phyloP scores from a whole-genome alignment of 2,888 invertebrate species.

The Noctua fimbriata region DNA sequence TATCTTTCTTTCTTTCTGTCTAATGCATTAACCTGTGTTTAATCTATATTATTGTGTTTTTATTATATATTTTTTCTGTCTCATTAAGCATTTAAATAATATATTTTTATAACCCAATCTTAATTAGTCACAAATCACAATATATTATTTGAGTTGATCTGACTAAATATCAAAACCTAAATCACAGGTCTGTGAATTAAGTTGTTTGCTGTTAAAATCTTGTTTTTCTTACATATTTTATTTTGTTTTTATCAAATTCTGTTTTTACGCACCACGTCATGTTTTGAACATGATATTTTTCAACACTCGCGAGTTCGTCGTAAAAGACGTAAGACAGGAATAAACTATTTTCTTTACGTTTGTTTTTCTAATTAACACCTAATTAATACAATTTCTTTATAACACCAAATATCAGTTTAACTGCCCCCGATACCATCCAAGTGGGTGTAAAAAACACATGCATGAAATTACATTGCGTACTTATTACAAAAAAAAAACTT shows the following conservation, averaged over 20 bases:
- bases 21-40: not conserved
- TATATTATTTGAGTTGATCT: not conserved
- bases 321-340: not conserved
- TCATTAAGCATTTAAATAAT: not conserved
- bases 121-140: too few species aligned
- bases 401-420: not conserved
- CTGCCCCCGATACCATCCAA: too few species aligned
- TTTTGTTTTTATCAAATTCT: not conserved
- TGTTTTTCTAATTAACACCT: not conserved
- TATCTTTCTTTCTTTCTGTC: not conserved
- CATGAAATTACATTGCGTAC: too few species aligned
- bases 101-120: too few species aligned
- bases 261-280: conserved; percentile 38
- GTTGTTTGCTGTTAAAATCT: not conserved
- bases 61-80: not conserved
- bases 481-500: too few species aligned
- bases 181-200: conserved; percentile 47
- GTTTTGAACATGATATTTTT: conserved; percentile 1
- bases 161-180: not conserved
- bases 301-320: not conserved
- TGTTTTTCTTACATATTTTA: not conserved
- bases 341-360: not conserved
- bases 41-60: too few species aligned
- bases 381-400: not conserved
- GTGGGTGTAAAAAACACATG: too few species aligned